Base-by-base conservation (phyloP, 2,113 vertebrate species). In the Arvicanthis niloticus region DNA sequence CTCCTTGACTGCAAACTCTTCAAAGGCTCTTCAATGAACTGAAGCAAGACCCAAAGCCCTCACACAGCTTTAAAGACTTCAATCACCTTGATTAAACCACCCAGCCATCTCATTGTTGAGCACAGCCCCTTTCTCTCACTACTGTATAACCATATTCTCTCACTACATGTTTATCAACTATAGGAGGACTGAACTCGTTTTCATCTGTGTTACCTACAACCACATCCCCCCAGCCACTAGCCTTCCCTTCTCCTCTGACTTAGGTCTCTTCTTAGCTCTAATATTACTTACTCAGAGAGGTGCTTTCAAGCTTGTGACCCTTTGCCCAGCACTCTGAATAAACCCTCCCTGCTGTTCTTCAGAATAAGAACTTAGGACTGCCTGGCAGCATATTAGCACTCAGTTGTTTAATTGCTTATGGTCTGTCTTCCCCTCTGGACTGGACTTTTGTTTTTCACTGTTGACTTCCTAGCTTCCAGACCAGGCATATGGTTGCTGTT, bases 351-450 rank as follows among this genome's bases (percentile, higher is more conserved):
- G 48, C 29, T 86, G 3, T 31, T 80, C 75, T 89, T 91, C 51
- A 72, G 76, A 26, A 51, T 51, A 87, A 94, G 77, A 91, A 73
- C 31, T 13, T 77, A 48, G 0, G 4, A 88, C n/a, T 82, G 24
- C 62, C 29, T 91, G 24, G 58, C 40, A 91, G 80, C 29, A 48
- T 40, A 58, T 88, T 84, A 75, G 45, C 73, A 81, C 82, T 96
- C 56, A 81, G 45, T 81, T 81, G 87, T 53, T 92, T 86, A 93
- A 78, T 96, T 89, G 81, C 45, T 86, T 84, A 87, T 51, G 86
- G 24, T 67, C 89, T 77, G 1, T 67, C 29, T 94, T 17, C 90
- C 42, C 80, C 58, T 90, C 31, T 60, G 73, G 29, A 88, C 76
- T 48, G 42, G 65, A 17, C 40, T 94, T 68, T 86, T 34, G 19